Percentiles rank a stretch among this genome's conserved stretches.
Evolutionary conservation across 2,888 invertebrate genomes (phyloP).

Genomic region (Eupeodes latifasciatus): DNA sequence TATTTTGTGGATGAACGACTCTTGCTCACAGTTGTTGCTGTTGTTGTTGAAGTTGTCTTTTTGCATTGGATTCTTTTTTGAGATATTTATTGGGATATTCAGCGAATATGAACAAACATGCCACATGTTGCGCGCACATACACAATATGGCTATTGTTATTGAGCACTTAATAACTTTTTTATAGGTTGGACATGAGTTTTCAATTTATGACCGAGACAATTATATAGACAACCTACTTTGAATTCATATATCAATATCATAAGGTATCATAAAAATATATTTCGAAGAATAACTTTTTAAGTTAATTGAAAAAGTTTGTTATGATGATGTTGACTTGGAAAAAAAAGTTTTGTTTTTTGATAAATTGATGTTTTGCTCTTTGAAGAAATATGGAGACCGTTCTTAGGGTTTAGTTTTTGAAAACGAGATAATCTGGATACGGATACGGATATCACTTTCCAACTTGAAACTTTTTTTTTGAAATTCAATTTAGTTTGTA

Average conservation of each 20-base stretch:
- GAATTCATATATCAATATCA: background rate
- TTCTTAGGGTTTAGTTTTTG: no score
- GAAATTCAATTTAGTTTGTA: no score
- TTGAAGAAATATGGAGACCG: no score
- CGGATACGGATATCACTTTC: no score
- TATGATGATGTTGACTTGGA: background rate
- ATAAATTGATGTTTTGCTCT: no score
- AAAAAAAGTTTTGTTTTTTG: no score
- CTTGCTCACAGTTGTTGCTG: background rate
- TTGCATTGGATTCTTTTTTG: constrained; percentile 14
- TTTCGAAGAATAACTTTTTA: background rate
- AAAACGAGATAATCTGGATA: no score
- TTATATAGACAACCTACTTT: background rate
- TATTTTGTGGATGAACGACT: constrained; percentile 46
- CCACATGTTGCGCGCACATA: constrained; percentile 72
- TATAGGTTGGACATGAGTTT: constrained; percentile 39
- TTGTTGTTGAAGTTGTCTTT: constrained; percentile 1
- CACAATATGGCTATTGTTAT: constrained; percentile 32
- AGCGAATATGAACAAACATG: constrained; percentile 57
- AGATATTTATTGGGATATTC: constrained; percentile 62
- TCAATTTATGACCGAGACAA: constrained; percentile 12
- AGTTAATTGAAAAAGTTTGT: background rate
- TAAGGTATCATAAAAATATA: no score
- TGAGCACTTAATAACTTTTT: constrained; percentile 43
- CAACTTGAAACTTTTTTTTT: no score